A percentile compares a stretch with the other conserved stretches of the same genome.
These are phyloP conservation scores for Ctenodactylus gundi DNA, from an alignment of 2,113 vertebrate genomes.

Conservation along the genomic window DNA sequence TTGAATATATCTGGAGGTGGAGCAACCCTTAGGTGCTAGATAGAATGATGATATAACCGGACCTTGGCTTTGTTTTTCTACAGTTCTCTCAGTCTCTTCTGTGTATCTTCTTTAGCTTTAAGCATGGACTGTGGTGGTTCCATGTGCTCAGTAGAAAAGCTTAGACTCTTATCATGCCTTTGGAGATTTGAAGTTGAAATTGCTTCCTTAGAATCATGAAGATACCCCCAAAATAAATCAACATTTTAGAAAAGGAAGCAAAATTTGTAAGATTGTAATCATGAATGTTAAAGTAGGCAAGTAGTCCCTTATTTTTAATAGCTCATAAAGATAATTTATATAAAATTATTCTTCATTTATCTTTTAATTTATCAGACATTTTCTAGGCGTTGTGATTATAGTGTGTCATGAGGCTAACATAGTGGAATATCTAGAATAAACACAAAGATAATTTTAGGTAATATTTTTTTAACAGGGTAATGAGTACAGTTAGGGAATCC, in stretches of 20 bases:
- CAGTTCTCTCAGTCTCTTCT: neutral
- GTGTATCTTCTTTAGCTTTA: neutral
- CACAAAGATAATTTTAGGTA: neutral
- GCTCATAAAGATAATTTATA: slow-evolving; percentile 4
- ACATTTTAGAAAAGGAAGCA: slow-evolving; percentile 7
- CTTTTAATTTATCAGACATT: neutral
- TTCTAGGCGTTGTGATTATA: neutral
- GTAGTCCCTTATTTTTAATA: slow-evolving; percentile 14
- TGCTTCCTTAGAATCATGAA: slow-evolving; percentile 16
- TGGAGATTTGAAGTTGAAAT: slow-evolving; percentile 7
- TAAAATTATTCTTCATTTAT: neutral
- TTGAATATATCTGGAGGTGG: neutral
- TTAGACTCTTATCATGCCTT: neutral
- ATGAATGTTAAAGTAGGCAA: slow-evolving; percentile 39
- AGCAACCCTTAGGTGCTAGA: neutral
- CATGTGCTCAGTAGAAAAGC: neutral
- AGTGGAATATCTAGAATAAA: slow-evolving; percentile 20
- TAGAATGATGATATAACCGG: neutral
- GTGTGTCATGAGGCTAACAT: neutral
- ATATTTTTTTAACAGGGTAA: neutral
- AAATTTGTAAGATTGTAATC: neutral
- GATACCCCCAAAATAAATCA: neutral
- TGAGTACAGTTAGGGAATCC: neutral
- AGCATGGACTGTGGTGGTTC: neutral
- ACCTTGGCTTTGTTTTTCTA: neutral